phyloP scores from a whole-genome alignment of 2,113 vertebrate genomes.

The Otocyon megalotis region DNA sequence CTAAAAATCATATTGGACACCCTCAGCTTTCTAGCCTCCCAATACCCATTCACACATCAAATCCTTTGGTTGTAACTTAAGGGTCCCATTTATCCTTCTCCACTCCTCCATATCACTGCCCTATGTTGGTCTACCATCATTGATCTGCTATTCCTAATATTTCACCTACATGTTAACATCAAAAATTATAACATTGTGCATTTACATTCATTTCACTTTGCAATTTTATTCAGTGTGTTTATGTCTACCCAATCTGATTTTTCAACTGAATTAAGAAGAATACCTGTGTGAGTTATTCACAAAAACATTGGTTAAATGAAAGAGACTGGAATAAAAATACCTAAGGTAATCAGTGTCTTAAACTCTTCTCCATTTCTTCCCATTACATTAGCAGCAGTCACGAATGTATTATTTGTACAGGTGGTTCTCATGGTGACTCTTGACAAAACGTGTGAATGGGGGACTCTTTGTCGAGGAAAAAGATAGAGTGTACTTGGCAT shows the following conservation, averaged over 20 bases:
- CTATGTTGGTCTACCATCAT: fast-evolving
- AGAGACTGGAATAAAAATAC: conserved; percentile 11
- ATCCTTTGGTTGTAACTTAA: not conserved
- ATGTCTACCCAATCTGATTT: not conserved
- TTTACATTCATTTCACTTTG: not conserved
- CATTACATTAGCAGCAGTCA: not conserved
- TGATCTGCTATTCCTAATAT: not conserved
- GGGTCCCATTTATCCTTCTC: not conserved
- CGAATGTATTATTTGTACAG: not conserved
- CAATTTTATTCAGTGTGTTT: not conserved
- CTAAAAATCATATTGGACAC: not conserved
- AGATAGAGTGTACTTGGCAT: not conserved
- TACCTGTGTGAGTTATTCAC: not conserved
- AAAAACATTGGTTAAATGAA: not conserved
- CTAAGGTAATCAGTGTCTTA: not conserved
- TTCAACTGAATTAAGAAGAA: not conserved
- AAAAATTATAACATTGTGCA: not conserved
- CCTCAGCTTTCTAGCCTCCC: not conserved
- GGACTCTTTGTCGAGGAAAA: not conserved
- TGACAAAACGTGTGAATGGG: not conserved
- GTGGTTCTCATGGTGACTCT: not conserved
- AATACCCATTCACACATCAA: not conserved
- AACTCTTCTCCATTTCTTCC: not conserved
- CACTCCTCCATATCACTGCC: not conserved
- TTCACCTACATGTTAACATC: not conserved